Conservation (phyloP, 2,113 vertebrate species). For the Plotosus lineatus region DNA sequence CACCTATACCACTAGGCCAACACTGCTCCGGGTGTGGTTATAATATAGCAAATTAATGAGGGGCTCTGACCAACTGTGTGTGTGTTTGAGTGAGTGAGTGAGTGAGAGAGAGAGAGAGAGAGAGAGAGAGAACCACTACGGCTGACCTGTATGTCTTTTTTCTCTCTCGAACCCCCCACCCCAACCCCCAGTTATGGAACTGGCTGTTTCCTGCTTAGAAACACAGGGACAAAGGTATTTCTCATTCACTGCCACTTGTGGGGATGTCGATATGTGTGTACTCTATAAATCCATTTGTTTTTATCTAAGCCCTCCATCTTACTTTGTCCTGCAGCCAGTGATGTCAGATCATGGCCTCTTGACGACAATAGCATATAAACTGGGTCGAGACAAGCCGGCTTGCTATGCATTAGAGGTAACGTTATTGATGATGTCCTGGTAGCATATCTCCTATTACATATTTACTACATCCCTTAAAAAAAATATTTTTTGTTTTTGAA, state of each 20-base stretch:
- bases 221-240: constrained; percentile 87
- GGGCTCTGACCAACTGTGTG: too few relatives aligned
- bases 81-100: too few relatives aligned
- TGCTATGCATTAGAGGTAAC: constrained; percentile 90
- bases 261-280: not conserved
- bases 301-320: not conserved
- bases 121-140: too few relatives aligned
- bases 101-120: too few relatives aligned
- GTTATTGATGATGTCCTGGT: not conserved
- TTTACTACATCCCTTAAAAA: not conserved
- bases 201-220: constrained; percentile 93
- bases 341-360: constrained; percentile 91
- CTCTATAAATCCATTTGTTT: too few relatives aligned
- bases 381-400: constrained; percentile 80
- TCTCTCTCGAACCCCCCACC: too few relatives aligned
- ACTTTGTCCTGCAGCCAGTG: constrained; percentile 71
- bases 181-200: constrained; percentile 98
- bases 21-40: too few relatives aligned
- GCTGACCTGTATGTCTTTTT: not conserved
- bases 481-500: not conserved
- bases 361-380: constrained; percentile 91
- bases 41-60: too few relatives aligned
- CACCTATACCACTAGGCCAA: too few relatives aligned
- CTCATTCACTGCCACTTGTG: not conserved
- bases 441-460: not conserved